Base-by-base conservation (phyloP, 1,140 invertebrate genomes). In the Drosophila cardini region DNA sequence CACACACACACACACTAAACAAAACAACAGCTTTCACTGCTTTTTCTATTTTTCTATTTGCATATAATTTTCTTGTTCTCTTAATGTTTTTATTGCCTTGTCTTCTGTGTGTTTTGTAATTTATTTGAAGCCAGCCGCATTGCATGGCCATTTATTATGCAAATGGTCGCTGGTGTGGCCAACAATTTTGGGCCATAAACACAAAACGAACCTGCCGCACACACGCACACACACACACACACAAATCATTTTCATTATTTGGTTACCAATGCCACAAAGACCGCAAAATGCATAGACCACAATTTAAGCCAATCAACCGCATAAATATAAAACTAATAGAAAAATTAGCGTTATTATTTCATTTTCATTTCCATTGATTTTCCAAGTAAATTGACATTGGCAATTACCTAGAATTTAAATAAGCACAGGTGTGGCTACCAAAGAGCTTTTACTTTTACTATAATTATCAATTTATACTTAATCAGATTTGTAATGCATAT, bases 141-240 rank as follows among this genome's bases (percentile, higher is more conserved):
- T 74, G 72, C 74, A 68, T 67, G 71, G 48, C 68, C 76, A 82
- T 86, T 86, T 87, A 87, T 82, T 87, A 86, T 86, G 83, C 78
- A 87, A 86, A 83, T 72, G 48, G 68, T 52, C 76, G 21, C 57
- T 45, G 68, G 76, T 84, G 73, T 74, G 77, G 73, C 76, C 72
- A 82, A 61, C 82, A 81, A 71, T 86, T 86, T 68, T 64, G 63
- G 52, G 65, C 64, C 74, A 81, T 72, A 78, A 85, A 78, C 62
- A 65, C 60, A 58, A 55, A 61, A 75, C 67, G 73, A 58, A 32
- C 15, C 71, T 78, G 67, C 26, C 53, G 30, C 57, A 77, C 69
- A 36, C 57, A 85, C 75, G 82, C 86, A 86, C 21, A 4, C 21
- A 26, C 21, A 26, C 21, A 26, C 21, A 26, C 21, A 34, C 58